Evolutionary conservation across 2,797 vertebrate species (phyloP), one percentile per base, ranked within the genome.

Genomic region (Sebastes itinus): DNA sequence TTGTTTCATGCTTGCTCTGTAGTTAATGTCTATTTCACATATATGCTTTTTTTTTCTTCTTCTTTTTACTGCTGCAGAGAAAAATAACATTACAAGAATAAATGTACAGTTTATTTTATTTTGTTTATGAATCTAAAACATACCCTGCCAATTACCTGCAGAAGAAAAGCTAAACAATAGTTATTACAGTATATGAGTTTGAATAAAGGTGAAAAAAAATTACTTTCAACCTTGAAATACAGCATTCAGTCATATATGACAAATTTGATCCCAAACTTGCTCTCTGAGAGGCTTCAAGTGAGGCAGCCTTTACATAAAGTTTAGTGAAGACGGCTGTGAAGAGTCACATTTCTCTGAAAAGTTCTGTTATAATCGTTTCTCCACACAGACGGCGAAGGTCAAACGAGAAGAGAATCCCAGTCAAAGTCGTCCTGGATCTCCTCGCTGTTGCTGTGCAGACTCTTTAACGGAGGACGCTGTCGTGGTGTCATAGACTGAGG

Each of bases 401-500:
- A 96, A 61, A 77, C 87, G 6, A 96, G 93, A 62, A 96, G 92
- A 59, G 96, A 96, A 69, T 99, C 98, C 98, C 98, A 99, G 89
- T 99, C 98, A 63, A 99, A 99, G 94, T 99, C 98, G 30, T 99
- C 98, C 4, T 97, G 97, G 91, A 99, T 95, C 95, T 99, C 98
- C 87, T 99, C 98, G 1, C 92, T 99, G 96, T 95, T 96, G 92
- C 95, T 96, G 59, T 96, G 95, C 92, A 96, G 84, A 92, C 95
- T 92, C 96, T 97, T 96, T 89, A 97, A 70, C 75, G 97, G 92
- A 86, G 96, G 77, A 89, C 92, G 91, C 81, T 94, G 93, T 84
- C 96, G 92, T 77, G 95, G 85, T 82, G 96, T 72, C 77, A 85
- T 58, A 2, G 90, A 91, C 78, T 91, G 95, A 77, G 97, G 91